Base-by-base conservation (phyloP, 2,888 invertebrate genomes). In the Tholera decimalis region DNA sequence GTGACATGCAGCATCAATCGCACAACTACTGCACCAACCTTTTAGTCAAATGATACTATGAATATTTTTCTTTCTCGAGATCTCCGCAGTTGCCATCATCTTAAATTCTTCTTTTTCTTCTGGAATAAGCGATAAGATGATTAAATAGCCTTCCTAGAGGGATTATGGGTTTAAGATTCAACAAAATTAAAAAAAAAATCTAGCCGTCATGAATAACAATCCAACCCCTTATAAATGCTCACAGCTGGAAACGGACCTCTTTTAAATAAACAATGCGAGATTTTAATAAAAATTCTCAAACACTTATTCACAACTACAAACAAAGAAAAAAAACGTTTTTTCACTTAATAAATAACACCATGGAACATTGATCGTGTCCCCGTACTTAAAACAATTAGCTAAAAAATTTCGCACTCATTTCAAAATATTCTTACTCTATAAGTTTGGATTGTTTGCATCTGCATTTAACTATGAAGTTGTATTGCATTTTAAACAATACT, bases 351-450 rank as follows among this genome's bases (percentile, higher is more conserved):
- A 54, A 71, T n/a, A 75, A 75, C 80, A 80, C 83, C 83, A 72
- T 51, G 13, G 30, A 58, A 65, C 66, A 68, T 77, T 64, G n/a
- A 65, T 67, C 43, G 59, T 59, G 69, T 72, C 66, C 26, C 43
- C 51, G 65, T 33, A 65, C 60, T 68, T 15, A 20, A 57, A 66
- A 69, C 58, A 82, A 79, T 55, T 67, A 58, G n/a, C 56, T 53
- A 0, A 46, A 63, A 57, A 55, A n/a, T 67, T 79, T 80, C 65
- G 81, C 80, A 83, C 82, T 79, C 43, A 63, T 58, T 64, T 59
- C 24, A 54, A 64, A 62, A 64, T 41, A 58, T 82, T 79, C 77
- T 68, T 82, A 82, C 77, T 74, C 68, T 18, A n/a, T n/a, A n/a
- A 26, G n/a, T n/a, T 6, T 50, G n/a, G 44, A 22, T 62, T 64